Evolutionary conservation across 64 coral and sea anemone genomes (phyloP), one percentile per base, ranked within the genome.

Genomic region (Acropora yongei): DNA sequence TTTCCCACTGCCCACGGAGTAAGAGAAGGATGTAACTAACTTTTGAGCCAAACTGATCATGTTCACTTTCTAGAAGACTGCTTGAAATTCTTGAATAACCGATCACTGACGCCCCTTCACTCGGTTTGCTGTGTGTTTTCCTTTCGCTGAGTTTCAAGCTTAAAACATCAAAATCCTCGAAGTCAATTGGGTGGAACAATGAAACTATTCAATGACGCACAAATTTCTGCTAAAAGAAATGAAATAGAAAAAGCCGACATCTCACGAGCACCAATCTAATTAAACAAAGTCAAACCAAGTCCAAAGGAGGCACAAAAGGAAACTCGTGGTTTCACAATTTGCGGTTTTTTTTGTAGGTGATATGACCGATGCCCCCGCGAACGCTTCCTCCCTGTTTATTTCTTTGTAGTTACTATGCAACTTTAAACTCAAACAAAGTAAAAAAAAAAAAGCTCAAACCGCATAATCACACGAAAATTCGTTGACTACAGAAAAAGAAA

Each of bases 111-210:
- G 44, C 44, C 75, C 6, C 10, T 78, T 49, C 44, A 16, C n/a
- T 18, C 3, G 3, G 39, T 85, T 72, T 16, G 2, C 69, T 84
- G 42, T 65, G 6, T 71, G 76, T 49, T n/a, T 11, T 11, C 61
- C 48, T 18, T 45, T 60, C 6, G 9, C 45, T 68, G 57, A 1
- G 42, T 5, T 60, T 5, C 0, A 55, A 55, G 44, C 49, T 41
- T 30, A 30, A 47, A 44, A 85, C 17, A 85, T 71, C 65, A 85
- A 85, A 48, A 72, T 85, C 66, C 82, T 85, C 72, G 44, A 85
- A 49, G 3, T 46, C 17, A 44, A 41, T 50, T 17, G 68, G 44
- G 82, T 65, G 82, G 46, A 49, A 71, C 66, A 19, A 57, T 63
- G 39, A 20, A 16, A 39, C 44, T 5, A 19, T 63, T 19, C 18